phyloP scores from a whole-genome alignment of 2,797 vertebrate genomes.

The Peromyscus nudipes region DNA sequence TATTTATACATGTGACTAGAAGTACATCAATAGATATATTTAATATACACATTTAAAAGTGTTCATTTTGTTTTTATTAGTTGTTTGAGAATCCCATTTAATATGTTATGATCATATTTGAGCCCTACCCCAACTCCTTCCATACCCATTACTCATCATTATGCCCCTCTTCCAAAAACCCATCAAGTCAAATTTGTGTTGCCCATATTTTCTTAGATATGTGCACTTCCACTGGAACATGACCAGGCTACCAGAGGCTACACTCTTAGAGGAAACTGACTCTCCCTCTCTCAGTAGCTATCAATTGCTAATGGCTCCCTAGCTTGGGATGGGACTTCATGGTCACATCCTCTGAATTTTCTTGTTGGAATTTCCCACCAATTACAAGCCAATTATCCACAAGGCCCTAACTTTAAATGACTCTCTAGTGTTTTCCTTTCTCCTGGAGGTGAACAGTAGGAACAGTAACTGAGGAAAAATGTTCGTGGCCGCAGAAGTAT shows the following conservation, averaged over 20 bases:
- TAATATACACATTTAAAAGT: background rate
- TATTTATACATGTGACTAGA: background rate
- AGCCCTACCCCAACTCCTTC: background rate
- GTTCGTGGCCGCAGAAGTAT: background rate
- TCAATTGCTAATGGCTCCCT: background rate
- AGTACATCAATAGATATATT: background rate
- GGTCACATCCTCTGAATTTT: background rate
- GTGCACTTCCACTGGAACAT: background rate
- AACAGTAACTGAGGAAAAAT: slow-evolving; percentile 12
- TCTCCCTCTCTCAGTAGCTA: background rate
- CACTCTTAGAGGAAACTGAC: background rate
- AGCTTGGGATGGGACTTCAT: background rate
- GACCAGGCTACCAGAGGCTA: background rate
- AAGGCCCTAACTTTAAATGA: slow-evolving; percentile 27
- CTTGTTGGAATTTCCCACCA: background rate
- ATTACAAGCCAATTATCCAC: background rate
- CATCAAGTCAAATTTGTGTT: background rate
- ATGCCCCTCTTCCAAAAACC: too few relatives aligned
- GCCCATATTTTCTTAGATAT: background rate
- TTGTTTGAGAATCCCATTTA: background rate
- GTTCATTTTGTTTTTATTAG: background rate
- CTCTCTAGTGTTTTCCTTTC: background rate
- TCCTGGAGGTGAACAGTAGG: background rate
- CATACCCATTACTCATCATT: background rate
- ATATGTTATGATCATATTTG: background rate